phyloP scores from a whole-genome alignment of 2,113 vertebrate species.

The Microcebus griseorufus region DNA sequence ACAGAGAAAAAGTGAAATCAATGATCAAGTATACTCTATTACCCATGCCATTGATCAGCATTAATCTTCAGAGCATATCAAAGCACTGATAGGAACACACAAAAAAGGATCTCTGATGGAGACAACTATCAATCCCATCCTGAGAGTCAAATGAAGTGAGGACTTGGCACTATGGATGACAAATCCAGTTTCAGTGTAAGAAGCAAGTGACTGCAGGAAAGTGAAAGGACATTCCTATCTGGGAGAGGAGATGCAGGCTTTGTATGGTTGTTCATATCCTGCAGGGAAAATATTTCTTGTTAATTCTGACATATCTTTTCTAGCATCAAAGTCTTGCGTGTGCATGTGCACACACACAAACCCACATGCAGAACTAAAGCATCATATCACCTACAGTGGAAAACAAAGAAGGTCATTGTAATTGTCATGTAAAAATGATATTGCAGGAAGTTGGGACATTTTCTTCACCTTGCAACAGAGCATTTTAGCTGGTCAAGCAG shows the following conservation, averaged over 20 bases:
- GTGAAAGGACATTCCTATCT: neutral
- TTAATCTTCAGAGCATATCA: neutral
- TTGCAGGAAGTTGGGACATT: neutral
- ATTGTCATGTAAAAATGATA: neutral
- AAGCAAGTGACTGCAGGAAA: neutral
- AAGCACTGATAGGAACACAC: neutral
- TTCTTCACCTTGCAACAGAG: neutral
- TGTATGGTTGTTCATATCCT: neutral
- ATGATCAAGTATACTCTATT: neutral
- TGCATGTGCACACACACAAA: neutral
- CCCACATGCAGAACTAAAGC: neutral
- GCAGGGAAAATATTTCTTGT: conserved; percentile 17
- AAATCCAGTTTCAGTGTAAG: neutral
- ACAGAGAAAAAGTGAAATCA: conserved; percentile 35
- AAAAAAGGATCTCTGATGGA: neutral
- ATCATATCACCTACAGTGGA: neutral
- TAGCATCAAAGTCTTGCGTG: neutral
- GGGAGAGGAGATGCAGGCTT: neutral
- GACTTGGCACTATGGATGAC: neutral
- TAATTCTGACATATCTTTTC: neutral
- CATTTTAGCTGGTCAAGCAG: neutral
- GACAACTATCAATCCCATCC: neutral
- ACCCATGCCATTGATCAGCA: neutral
- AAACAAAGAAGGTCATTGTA: neutral
- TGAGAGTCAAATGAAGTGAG: neutral